Evolutionary conservation across 1,140 invertebrate species (phyloP).

Genomic region (Calliopsis andreniformis): DNA sequence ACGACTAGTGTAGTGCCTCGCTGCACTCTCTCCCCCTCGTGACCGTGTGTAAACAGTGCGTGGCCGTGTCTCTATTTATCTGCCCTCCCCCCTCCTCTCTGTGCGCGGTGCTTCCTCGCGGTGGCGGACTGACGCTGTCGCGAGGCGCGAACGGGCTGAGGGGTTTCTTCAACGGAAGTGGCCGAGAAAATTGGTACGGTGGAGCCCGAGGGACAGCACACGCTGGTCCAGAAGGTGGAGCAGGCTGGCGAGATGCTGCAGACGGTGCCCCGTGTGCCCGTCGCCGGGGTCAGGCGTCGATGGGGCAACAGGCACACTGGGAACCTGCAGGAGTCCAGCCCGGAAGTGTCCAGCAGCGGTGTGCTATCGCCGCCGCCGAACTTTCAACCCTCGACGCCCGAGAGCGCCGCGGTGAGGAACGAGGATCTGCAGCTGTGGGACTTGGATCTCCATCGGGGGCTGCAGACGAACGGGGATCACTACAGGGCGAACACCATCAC

Average conservation of each 20-base stretch:
- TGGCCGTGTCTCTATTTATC: too few species aligned
- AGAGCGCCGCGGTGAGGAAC: slow-evolving; percentile 83
- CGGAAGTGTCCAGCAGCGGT: slow-evolving; percentile 77
- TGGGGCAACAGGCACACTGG: slow-evolving; percentile 67
- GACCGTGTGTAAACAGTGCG: slow-evolving; percentile 18
- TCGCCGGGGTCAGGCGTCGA: slow-evolving; percentile 73
- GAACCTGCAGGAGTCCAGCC: slow-evolving; percentile 82
- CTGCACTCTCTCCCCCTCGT: background rate
- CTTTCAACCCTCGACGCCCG: slow-evolving; percentile 84
- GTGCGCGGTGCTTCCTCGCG: too few species aligned
- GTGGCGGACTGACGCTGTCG: too few species aligned
- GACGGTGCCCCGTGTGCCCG: slow-evolving; percentile 75
- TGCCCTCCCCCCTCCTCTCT: too few species aligned
- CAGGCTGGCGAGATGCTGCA: slow-evolving; percentile 72
- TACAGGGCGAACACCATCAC: slow-evolving; percentile 56
- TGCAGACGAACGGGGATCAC: slow-evolving; percentile 56
- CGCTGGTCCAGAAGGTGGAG: slow-evolving; percentile 39
- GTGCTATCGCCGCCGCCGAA: slow-evolving; percentile 74
- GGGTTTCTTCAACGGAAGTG: slow-evolving; percentile 2
- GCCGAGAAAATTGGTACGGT: slow-evolving; percentile 34
- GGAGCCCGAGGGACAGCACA: slow-evolving; percentile 35
- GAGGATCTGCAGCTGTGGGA: slow-evolving; percentile 92
- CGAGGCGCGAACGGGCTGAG: too few species aligned
- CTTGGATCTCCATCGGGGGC: slow-evolving; percentile 82
- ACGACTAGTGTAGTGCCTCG: slow-evolving; percentile 33